phyloP scores from a whole-genome alignment of 1,140 invertebrate genomes.

The Liolophura sinensis region DNA sequence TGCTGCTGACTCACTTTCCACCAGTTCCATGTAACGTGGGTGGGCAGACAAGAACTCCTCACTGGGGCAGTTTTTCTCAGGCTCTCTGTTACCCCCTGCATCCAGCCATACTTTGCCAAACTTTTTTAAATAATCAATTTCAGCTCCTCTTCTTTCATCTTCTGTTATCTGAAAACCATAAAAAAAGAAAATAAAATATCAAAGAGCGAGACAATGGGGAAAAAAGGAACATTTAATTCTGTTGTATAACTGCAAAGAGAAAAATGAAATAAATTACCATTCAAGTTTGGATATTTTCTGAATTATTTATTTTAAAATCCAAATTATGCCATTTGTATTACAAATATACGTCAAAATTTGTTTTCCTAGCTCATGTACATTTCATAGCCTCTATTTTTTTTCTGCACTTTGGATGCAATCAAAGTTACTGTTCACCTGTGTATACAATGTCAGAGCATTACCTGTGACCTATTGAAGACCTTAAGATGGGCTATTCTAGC shows the following conservation, averaged over 20 bases:
- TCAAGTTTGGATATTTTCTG: background rate
- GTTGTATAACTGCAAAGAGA: background rate
- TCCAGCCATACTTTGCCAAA: constrained; percentile 75
- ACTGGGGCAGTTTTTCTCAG: constrained; percentile 34
- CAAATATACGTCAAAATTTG: no score
- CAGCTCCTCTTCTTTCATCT: constrained; percentile 77
- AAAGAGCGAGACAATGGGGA: no score
- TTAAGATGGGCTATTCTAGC: constrained; percentile 71
- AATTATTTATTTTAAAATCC: background rate
- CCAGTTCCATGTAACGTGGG: constrained; percentile 71
- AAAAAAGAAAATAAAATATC: constrained; percentile 14
- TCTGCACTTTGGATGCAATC: no score
- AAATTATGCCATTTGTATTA: no score
- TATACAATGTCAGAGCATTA: no score
- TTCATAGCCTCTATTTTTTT: no score
- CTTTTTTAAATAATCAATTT: constrained; percentile 85
- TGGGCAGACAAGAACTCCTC: constrained; percentile 71
- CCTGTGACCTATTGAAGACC: constrained; percentile 43
- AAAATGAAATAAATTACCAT: constrained; percentile 13
- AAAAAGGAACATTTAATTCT: no score
- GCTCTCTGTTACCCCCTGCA: constrained; percentile 52
- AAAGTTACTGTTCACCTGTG: no score
- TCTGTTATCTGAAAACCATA: constrained; percentile 61
- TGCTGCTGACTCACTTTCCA: constrained; percentile 60
- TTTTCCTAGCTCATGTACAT: no score